These are phyloP conservation scores for Oasisia sp. DNA, from an alignment of 2,888 invertebrate species.

Conservation along the genomic window DNA sequence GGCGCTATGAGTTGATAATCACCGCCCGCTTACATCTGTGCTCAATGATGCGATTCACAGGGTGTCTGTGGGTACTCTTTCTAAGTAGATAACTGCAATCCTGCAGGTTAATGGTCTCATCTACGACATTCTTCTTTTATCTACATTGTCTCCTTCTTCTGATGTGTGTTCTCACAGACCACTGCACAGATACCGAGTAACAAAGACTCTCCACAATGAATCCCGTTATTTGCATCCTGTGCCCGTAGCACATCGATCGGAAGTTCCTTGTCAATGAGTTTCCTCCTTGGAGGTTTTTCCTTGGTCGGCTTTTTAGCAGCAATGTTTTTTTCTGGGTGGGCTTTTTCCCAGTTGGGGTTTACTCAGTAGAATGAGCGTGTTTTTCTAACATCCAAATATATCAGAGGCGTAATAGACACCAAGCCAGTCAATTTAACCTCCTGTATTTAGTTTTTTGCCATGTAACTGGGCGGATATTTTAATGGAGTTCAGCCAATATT, in stretches of 20 bases:
- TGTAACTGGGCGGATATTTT: too few species aligned
- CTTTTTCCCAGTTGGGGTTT: neutral
- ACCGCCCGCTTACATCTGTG: neutral
- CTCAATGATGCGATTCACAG: neutral
- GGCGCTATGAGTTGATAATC: neutral
- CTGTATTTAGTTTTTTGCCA: too few species aligned
- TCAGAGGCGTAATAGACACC: neutral
- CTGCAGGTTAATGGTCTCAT: neutral
- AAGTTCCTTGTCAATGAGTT: too few species aligned
- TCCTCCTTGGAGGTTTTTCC: too few species aligned
- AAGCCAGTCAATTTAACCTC: too few species aligned
- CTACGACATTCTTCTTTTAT: neutral
- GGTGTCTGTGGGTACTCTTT: neutral
- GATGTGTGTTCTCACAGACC: neutral
- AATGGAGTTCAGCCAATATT: too few species aligned
- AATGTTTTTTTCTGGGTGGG: neutral
- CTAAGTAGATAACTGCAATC: neutral
- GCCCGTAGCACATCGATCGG: neutral
- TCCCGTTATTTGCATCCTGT: neutral
- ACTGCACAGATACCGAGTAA: neutral
- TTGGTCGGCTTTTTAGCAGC: neutral
- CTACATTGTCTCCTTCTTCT: neutral
- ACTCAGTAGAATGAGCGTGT: neutral
- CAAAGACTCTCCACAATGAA: neutral
- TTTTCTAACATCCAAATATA: neutral